Evolutionary conservation across 1,140 invertebrate species (phyloP).

Genomic region (Ctenoplectra terminalis): DNA sequence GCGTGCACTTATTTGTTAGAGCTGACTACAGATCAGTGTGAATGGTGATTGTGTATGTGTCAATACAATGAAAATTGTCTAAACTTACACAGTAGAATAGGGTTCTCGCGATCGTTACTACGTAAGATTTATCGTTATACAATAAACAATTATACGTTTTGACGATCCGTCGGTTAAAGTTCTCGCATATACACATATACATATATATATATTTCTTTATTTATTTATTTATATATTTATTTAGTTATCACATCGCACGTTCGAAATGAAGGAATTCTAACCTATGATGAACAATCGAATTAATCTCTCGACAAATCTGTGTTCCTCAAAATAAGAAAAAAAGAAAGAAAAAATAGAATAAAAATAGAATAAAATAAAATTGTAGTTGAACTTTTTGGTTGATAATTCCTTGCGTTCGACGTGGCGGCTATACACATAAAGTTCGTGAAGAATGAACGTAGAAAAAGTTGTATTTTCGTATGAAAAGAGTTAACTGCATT

Average conservation of each 20-base stretch:
- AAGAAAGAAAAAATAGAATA: not conserved
- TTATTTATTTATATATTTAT: conserved; percentile 33
- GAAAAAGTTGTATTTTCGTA: conserved; percentile 42
- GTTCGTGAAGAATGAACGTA: conserved; percentile 48
- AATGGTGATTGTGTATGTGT: conserved; percentile 34
- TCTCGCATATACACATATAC: conserved; percentile 46
- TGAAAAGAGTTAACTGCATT: conserved; percentile 44
- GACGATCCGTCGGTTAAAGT: conserved; percentile 58
- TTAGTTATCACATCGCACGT: conserved; percentile 72
- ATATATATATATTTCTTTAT: conserved; percentile 28
- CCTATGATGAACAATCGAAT: conserved; percentile 19
- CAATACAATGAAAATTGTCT: conserved; percentile 72
- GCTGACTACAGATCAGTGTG: conserved; percentile 66
- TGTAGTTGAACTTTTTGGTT: not conserved
- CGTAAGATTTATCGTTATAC: conserved; percentile 63
- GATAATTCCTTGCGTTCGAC: not conserved
- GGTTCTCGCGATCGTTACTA: conserved; percentile 67
- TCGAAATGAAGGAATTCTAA: conserved; percentile 55
- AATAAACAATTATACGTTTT: conserved; percentile 62
- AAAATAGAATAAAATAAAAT: not conserved
- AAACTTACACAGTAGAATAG: conserved; percentile 69
- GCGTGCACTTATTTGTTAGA: conserved; percentile 64
- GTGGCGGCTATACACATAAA: conserved; percentile 19
- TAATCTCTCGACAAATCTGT: not conserved
- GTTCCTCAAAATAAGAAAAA: not conserved